Conservation (phyloP, 2,797 vertebrate genomes). For the Tauraco hartlaubi region DNA sequence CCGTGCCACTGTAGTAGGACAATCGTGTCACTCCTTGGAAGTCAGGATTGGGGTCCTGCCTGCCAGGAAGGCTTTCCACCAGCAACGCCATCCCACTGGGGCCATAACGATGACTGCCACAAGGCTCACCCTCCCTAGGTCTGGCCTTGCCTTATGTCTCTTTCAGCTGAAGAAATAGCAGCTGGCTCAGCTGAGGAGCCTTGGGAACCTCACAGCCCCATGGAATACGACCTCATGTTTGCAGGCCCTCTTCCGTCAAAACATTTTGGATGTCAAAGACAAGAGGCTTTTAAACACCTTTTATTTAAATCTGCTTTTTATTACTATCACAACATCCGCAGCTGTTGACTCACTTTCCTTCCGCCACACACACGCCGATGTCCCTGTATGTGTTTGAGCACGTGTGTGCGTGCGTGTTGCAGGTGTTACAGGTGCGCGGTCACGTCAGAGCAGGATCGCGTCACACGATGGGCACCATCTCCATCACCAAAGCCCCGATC, state of each 20-base stretch:
- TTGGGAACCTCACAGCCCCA: background rate
- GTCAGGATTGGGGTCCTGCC: accelerated
- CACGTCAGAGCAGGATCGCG: accelerated
- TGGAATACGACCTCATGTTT: background rate
- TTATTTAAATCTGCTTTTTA: background rate
- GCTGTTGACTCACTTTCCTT: background rate
- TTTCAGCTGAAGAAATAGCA: background rate
- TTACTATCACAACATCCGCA: background rate
- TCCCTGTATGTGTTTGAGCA: accelerated
- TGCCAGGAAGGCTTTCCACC: background rate
- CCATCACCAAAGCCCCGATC: background rate
- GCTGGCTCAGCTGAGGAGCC: background rate
- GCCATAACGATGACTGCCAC: accelerated
- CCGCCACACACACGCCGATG: accelerated
- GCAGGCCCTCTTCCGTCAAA: background rate
- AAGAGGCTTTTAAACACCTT: background rate
- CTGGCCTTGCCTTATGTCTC: background rate
- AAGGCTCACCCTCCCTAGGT: background rate
- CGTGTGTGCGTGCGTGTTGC: accelerated
- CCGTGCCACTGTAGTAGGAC: background rate
- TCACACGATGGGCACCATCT: accelerated
- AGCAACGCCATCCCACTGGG: background rate
- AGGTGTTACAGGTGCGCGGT: background rate
- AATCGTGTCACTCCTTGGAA: background rate
- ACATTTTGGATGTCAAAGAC: no score